phyloP scores from a whole-genome alignment of 1,140 invertebrate genomes.

The Apis laboriosa region DNA sequence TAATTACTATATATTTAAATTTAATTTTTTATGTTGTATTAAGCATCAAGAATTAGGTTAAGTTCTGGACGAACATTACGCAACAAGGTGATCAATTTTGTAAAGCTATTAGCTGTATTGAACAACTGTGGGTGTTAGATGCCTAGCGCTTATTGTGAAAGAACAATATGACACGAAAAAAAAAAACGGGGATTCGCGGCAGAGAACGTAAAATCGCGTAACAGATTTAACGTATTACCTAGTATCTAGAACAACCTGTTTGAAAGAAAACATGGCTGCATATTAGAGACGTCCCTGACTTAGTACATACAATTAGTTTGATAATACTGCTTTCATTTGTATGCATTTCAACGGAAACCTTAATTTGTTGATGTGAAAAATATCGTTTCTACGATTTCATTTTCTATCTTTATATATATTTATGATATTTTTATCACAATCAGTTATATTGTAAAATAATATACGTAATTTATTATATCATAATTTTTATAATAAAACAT shows the following conservation, averaged over 20 bases:
- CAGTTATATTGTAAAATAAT: not conserved
- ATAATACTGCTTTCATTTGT: constrained; percentile 9
- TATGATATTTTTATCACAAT: not conserved
- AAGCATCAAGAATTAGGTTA: not conserved
- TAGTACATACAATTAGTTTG: constrained; percentile 24
- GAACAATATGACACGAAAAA: constrained; percentile 2
- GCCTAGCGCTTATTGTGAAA: not conserved
- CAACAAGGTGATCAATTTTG: constrained; percentile 38
- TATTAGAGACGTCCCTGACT: constrained; percentile 52
- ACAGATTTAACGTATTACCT: constrained; percentile 64
- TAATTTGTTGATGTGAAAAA: constrained; percentile 10
- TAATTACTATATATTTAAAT: too few relatives aligned
- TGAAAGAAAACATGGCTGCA: constrained; percentile 33
- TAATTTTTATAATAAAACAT: not conserved
- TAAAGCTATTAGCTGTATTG: constrained; percentile 26
- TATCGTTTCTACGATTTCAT: not conserved
- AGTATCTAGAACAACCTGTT: constrained; percentile 41
- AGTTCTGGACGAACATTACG: constrained; percentile 21
- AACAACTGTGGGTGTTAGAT: not conserved
- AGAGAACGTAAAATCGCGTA: constrained; percentile 54
- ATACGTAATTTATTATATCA: not conserved
- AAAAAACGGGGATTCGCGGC: constrained; percentile 29
- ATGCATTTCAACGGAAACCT: not conserved
- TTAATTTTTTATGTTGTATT: not conserved
- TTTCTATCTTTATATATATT: not conserved